Evolutionary conservation across 2,113 vertebrate genomes (phyloP).

Genomic region (Monopterus albus): DNA sequence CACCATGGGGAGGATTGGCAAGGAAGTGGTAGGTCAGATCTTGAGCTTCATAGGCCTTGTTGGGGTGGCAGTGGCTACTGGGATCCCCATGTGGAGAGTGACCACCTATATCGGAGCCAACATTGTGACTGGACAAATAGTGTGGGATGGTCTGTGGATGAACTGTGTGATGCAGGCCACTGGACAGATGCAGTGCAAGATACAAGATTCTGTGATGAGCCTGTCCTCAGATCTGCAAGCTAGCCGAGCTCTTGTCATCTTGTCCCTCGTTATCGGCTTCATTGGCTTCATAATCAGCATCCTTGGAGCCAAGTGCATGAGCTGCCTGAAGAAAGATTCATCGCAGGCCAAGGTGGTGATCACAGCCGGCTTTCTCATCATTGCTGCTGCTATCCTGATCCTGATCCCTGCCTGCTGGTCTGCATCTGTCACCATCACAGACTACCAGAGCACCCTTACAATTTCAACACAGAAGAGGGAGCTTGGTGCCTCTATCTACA

Average conservation of each 20-base stretch:
- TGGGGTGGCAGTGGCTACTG: constrained; percentile 83
- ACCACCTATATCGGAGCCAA: constrained; percentile 90
- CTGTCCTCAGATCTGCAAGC: constrained; percentile 89
- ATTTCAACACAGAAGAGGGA: constrained; percentile 75
- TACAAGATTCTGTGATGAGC: constrained; percentile 86
- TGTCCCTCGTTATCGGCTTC: constrained; percentile 72
- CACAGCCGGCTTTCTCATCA: constrained; percentile 70
- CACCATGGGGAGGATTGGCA: constrained; percentile 78
- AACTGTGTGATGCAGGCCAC: constrained; percentile 95
- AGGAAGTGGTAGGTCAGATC: constrained; percentile 86
- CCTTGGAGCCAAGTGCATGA: constrained; percentile 77
- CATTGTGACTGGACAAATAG: constrained; percentile 82
- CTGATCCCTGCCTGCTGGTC: constrained; percentile 83
- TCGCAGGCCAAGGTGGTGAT: constrained; percentile 76
- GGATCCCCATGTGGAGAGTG: constrained; percentile 92
- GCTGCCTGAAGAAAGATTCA: constrained; percentile 71
- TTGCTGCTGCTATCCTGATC: constrained; percentile 63
- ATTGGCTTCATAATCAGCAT: constrained; percentile 75
- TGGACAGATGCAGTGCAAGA: constrained; percentile 90
- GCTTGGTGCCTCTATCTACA: constrained; percentile 80
- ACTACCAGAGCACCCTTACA: constrained; percentile 69
- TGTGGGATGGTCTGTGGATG: constrained; percentile 99
- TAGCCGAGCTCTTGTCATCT: constrained; percentile 82
- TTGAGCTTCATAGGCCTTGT: constrained; percentile 89
- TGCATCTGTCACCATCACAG: constrained; percentile 75